Percentiles rank a stretch among this genome's conserved stretches.
phyloP scores from a whole-genome alignment of 2,113 vertebrate genomes.

The Lepus europaeus region DNA sequence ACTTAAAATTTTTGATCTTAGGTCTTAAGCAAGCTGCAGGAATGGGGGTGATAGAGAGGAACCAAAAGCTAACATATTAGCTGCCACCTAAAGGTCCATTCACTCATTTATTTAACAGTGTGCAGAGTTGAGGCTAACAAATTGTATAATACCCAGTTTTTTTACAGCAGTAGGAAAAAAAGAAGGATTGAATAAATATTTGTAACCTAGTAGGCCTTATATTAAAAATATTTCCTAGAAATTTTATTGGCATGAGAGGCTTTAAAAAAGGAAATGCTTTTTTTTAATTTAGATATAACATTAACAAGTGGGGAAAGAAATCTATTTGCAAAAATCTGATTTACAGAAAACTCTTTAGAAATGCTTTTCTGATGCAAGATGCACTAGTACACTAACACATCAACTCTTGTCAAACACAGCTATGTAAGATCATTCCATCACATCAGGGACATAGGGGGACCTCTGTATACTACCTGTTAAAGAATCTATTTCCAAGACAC shows the following conservation, averaged over 20 bases:
- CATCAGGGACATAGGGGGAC: background rate
- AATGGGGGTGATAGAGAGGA: background rate
- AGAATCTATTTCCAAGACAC: background rate
- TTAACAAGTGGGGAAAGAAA: background rate
- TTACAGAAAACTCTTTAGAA: background rate
- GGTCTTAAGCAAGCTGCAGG: background rate
- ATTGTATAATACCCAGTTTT: background rate
- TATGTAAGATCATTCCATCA: background rate
- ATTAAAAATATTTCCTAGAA: conserved; percentile 38
- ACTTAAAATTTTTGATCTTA: background rate
- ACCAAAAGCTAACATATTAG: background rate
- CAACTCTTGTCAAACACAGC: background rate
- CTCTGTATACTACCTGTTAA: background rate
- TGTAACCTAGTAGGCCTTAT: background rate
- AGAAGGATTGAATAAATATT: background rate
- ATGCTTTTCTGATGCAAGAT: background rate
- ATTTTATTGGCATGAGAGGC: background rate
- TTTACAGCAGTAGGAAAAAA: background rate
- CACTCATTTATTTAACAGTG: background rate
- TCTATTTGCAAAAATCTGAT: background rate
- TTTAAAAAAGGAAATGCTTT: background rate
- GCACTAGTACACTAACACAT: background rate
- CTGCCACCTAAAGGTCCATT: background rate
- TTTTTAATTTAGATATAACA: background rate
- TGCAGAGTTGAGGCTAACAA: background rate